Percentiles rank a stretch among this genome's conserved stretches.
Conservation (phyloP, 2,113 vertebrate species). For the Leiothrix lutea region DNA sequence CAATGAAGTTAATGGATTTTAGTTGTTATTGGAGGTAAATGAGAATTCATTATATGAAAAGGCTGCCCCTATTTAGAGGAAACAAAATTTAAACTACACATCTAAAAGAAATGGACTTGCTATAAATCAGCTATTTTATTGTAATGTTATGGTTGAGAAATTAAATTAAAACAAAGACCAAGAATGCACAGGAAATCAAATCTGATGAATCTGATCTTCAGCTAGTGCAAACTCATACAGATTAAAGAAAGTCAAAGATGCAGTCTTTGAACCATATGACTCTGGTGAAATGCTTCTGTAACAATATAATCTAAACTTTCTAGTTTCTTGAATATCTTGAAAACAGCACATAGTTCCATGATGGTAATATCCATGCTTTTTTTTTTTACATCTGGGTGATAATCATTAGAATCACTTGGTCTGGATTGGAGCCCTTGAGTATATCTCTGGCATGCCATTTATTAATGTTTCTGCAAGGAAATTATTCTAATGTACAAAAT, state of each 20-base stretch:
- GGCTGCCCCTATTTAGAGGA: background rate
- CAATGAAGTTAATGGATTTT: conserved; percentile 21
- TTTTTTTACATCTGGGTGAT: background rate
- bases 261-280: background rate
- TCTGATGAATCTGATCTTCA: background rate
- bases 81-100: conserved; percentile 1
- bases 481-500: background rate
- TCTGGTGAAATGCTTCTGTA: background rate
- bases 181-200: background rate
- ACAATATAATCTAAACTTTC: background rate
- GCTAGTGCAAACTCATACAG: background rate
- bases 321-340: background rate
- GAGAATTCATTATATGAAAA: background rate
- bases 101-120: background rate
- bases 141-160: background rate
- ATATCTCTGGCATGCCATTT: background rate
- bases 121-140: conserved; percentile 15
- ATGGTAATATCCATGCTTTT: background rate
- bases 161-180: background rate
- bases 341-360: background rate
- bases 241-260: background rate
- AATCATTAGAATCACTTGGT: background rate
- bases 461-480: background rate
- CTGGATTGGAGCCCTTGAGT: background rate
- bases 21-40: background rate